Percentiles rank a stretch among this genome's conserved stretches.
phyloP scores from a whole-genome alignment of 2,797 vertebrate species.

The Rhabdophis nuchalis region DNA sequence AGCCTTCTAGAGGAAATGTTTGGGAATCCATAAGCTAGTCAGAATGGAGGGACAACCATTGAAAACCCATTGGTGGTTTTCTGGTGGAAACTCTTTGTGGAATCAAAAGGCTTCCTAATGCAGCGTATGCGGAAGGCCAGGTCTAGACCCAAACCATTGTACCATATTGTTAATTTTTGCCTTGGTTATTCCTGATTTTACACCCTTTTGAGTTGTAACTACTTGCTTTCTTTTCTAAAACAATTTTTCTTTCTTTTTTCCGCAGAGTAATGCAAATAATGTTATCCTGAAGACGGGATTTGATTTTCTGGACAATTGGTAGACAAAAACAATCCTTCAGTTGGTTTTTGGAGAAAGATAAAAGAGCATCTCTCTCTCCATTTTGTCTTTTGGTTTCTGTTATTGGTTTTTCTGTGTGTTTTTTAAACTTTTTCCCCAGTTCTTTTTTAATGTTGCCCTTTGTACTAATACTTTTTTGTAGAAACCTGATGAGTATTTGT shows the following conservation, averaged over 20 bases:
- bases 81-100: background rate
- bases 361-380: slow-evolving; percentile 33
- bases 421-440: slow-evolving; percentile 63
- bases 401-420: slow-evolving; percentile 56
- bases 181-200: background rate
- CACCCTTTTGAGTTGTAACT: background rate
- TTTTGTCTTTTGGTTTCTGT: slow-evolving; percentile 18
- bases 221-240: background rate
- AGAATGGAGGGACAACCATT: background rate
- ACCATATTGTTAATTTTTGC: background rate
- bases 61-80: background rate
- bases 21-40: background rate
- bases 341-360: slow-evolving; percentile 35
- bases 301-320: slow-evolving; percentile 99
- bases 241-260: background rate
- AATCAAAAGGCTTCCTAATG: background rate
- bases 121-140: background rate
- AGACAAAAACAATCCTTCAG: slow-evolving; percentile 61
- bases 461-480: slow-evolving; percentile 65
- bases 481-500: slow-evolving; percentile 52
- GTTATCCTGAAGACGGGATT: slow-evolving; percentile 95
- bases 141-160: background rate
- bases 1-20: background rate
- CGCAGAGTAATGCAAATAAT: slow-evolving; percentile 86
- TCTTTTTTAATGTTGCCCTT: slow-evolving; percentile 64